These are phyloP conservation scores for Procambarus clarkii DNA, from an alignment of 1,140 invertebrate species.

Conservation along the genomic window DNA sequence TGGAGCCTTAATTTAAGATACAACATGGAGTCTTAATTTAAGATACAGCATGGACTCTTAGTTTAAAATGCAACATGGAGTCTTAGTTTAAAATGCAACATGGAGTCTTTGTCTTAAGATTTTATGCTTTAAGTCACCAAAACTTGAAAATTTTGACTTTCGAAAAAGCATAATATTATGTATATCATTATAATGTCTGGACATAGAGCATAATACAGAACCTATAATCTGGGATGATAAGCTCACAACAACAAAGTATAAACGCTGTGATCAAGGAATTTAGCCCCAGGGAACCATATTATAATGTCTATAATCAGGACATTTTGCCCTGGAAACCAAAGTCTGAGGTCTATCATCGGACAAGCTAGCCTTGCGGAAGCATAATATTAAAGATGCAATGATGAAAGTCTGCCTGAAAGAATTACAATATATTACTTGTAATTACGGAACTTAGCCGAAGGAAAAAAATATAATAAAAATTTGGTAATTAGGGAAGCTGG, in stretches of 20 bases:
- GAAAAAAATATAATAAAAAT: conserved; percentile 25
- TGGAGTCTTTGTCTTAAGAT: not conserved
- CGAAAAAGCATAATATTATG: conserved; percentile 7
- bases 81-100: too few species aligned
- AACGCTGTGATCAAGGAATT: conserved; percentile 25
- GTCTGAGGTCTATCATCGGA: conserved; percentile 8
- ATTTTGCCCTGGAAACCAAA: conserved; percentile 46
- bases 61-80: too few species aligned
- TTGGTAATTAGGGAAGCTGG: not conserved
- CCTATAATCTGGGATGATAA: conserved; percentile 50
- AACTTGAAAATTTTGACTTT: not conserved
- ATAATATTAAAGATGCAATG: conserved; percentile 33
- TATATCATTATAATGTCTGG: conserved; percentile 16
- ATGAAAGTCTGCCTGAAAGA: conserved; percentile 11
- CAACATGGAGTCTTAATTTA: too few species aligned
- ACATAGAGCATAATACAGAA: conserved; percentile 48
- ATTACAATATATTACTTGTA: conserved; percentile 30
- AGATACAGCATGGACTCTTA: too few species aligned
- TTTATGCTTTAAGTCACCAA: not conserved
- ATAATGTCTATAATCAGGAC: conserved; percentile 58
- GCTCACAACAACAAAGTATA: conserved; percentile 4
- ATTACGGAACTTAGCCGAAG: conserved; percentile 25
- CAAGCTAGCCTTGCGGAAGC: conserved; percentile 2
- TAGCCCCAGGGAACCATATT: conserved; percentile 35
- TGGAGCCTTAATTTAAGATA: too few species aligned